These are phyloP conservation scores for Perca fluviatilis DNA, from an alignment of 2,113 vertebrate genomes.

Conservation along the genomic window DNA sequence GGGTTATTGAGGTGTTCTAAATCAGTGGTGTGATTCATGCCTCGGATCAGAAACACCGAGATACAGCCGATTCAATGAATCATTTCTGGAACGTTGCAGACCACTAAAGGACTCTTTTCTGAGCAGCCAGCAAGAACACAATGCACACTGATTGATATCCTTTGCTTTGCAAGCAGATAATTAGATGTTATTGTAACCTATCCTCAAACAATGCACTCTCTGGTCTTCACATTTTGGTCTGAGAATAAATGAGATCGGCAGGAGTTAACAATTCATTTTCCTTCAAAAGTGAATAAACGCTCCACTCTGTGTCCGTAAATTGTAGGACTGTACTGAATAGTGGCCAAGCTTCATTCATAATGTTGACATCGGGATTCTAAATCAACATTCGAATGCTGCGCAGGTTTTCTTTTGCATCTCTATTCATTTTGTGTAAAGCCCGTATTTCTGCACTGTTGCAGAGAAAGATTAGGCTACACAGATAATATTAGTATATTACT, in stretches of 20 bases:
- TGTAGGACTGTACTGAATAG: neutral
- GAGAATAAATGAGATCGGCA: conserved; percentile 2
- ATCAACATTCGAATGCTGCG: no score
- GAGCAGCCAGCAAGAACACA: conserved; percentile 16
- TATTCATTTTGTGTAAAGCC: no score
- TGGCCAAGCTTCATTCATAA: no score
- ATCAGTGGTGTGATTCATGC: conserved; percentile 45
- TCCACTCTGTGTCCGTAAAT: neutral
- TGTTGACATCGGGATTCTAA: no score
- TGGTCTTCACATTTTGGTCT: conserved; percentile 7
- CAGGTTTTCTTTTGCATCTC: no score
- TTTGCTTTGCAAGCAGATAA: conserved; percentile 27
- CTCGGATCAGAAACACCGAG: conserved; percentile 20
- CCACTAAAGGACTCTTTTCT: conserved; percentile 17
- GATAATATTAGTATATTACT: no score
- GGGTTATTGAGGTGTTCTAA: conserved; percentile 47
- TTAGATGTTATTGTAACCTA: conserved; percentile 5
- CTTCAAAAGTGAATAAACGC: neutral
- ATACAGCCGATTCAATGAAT: conserved; percentile 37
- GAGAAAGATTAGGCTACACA: no score
- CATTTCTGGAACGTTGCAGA: conserved; percentile 1
- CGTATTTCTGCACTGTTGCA: no score
- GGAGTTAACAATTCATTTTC: neutral
- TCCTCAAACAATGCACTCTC: neutral
- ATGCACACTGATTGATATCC: conserved; percentile 43